Evolutionary conservation across 2,888 invertebrate species (phyloP).

Genomic region (Pseudolycoriella hygida): DNA sequence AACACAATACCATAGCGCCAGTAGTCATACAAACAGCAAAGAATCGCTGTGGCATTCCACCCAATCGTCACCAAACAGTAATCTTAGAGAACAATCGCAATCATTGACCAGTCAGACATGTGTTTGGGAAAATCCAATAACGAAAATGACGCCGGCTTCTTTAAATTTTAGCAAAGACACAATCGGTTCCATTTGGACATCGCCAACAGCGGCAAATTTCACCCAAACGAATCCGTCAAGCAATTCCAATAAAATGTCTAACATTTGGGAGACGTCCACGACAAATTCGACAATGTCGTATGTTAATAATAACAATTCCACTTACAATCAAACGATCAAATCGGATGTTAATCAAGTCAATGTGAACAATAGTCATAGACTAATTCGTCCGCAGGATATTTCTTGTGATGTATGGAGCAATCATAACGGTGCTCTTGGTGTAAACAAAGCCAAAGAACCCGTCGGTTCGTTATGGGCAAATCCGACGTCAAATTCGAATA

Average conservation of each 20-base stretch:
- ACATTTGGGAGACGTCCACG: constrained; percentile 21
- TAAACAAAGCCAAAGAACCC: constrained; percentile 9
- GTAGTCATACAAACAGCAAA: constrained; percentile 25
- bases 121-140: constrained; percentile 14
- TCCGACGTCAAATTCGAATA: constrained; percentile 7
- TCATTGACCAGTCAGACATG: constrained; percentile 6
- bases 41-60: constrained; percentile 25
- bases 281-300: constrained; percentile 6
- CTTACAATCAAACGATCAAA: constrained; percentile 3
- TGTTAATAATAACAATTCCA: not conserved
- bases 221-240: constrained; percentile 1
- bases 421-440: constrained; percentile 11
- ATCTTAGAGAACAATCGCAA: constrained; percentile 16
- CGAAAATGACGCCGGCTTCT: constrained; percentile 13
- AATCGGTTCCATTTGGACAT: constrained; percentile 13
- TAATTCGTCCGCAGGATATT: constrained; percentile 14
- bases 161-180: constrained; percentile 11
- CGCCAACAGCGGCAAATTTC: not conserved
- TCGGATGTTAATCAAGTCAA: not conserved
- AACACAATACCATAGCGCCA: constrained; percentile 16
- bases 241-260: constrained; percentile 18
- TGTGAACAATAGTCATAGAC: constrained; percentile 5
- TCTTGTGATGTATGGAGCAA: constrained; percentile 25
- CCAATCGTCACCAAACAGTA: constrained; percentile 23
- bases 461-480: constrained; percentile 10